phyloP scores from a whole-genome alignment of 2,888 invertebrate genomes.

The Catocala sponsa region DNA sequence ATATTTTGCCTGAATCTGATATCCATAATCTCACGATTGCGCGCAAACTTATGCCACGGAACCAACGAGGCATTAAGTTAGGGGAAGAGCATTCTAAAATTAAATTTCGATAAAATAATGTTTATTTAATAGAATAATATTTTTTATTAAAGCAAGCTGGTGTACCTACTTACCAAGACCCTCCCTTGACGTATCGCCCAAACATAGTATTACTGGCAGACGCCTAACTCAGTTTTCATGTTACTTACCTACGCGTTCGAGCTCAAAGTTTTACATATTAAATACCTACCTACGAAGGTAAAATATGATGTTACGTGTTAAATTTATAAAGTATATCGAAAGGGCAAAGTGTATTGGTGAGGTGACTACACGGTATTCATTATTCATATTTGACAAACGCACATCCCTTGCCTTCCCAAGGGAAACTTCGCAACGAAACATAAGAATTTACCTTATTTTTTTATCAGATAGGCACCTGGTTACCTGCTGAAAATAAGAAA shows the following conservation, averaged over 20 bases:
- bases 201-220: neutral
- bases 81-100: neutral
- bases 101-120: neutral
- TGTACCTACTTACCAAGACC: neutral
- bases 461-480: conserved; percentile 27
- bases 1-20: too few species aligned
- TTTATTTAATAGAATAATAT: neutral
- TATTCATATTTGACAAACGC: conserved; percentile 50
- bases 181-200: neutral
- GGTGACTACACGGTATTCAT: conserved; percentile 45
- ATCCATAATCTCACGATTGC: too few species aligned
- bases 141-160: neutral
- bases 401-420: conserved; percentile 37
- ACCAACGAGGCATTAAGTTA: too few species aligned
- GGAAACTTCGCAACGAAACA: conserved; percentile 34
- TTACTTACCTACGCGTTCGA: neutral
- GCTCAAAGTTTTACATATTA: conserved; percentile 10
- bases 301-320: conserved; percentile 26
- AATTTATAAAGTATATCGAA: conserved; percentile 36
- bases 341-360: conserved; percentile 40
- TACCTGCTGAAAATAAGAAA: conserved; percentile 37
- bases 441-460: conserved; percentile 37
- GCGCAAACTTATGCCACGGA: too few species aligned
- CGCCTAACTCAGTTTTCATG: neutral
- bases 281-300: conserved; percentile 3